A percentile compares a stretch with the other conserved stretches of the same genome.
phyloP scores from a whole-genome alignment of 2,888 invertebrate species.

The Eupelmus urozonus region DNA sequence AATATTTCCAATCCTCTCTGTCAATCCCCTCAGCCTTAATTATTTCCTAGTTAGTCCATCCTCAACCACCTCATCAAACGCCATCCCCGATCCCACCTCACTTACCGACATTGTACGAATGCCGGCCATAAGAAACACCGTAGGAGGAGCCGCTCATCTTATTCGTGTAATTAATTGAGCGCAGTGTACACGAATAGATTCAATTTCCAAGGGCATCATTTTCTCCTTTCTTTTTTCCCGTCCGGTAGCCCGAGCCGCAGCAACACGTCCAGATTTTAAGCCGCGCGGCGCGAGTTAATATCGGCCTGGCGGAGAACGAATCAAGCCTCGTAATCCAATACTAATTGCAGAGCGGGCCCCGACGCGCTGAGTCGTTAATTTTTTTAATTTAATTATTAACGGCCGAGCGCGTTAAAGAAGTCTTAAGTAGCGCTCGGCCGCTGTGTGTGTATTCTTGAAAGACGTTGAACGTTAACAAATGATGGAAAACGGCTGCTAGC shows the following conservation, averaged over 20 bases:
- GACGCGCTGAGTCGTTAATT: slow-evolving; percentile 4
- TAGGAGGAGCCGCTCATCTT: slow-evolving; percentile 25
- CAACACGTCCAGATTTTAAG: slow-evolving; percentile 30
- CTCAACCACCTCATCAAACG: too few species aligned
- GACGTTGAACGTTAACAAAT: background rate
- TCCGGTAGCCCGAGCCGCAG: background rate
- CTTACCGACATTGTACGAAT: too few species aligned
- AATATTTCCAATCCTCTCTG: too few species aligned
- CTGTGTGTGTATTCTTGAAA: background rate
- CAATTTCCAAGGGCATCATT: slow-evolving; percentile 48
- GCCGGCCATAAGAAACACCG: too few species aligned
- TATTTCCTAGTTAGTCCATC: too few species aligned
- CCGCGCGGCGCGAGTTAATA: slow-evolving; percentile 10
- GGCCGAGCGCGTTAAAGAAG: background rate
- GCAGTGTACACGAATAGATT: slow-evolving; percentile 55
- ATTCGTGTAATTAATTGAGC: slow-evolving; percentile 49
- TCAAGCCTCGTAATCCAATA: slow-evolving; percentile 31
- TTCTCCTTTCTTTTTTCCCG: background rate
- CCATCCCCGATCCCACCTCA: too few species aligned
- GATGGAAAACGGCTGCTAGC: background rate
- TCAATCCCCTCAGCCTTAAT: too few species aligned
- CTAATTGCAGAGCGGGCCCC: slow-evolving; percentile 19
- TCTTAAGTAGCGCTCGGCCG: too few species aligned
- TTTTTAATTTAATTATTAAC: background rate
- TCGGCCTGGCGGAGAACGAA: too few species aligned